Evolutionary conservation across 2,797 vertebrate genomes (phyloP).

Genomic region (Potorous gilbertii): DNA sequence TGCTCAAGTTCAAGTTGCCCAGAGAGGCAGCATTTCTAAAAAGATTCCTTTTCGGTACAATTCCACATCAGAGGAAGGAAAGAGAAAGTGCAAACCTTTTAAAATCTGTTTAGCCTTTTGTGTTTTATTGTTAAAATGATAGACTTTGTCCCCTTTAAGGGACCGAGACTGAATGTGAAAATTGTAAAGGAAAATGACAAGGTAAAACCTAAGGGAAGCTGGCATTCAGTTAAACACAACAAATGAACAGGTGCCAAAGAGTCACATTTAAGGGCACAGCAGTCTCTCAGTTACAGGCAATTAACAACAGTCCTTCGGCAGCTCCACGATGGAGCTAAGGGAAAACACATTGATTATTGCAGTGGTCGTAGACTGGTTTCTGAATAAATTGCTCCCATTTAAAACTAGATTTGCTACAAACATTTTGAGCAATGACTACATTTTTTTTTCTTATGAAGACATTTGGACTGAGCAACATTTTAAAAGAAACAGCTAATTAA

Average conservation of each 20-base stretch:
- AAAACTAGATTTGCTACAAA: conserved; percentile 86
- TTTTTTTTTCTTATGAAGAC: conserved; percentile 80
- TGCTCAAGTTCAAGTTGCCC: conserved; percentile 75
- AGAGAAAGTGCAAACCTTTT: conserved; percentile 75
- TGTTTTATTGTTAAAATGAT: conserved; percentile 73
- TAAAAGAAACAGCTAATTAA: conserved; percentile 84
- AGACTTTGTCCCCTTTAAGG: conserved; percentile 75
- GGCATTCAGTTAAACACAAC: conserved; percentile 82
- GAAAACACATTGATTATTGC: conserved; percentile 86
- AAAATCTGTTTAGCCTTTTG: conserved; percentile 78
- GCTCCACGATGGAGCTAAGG: conserved; percentile 78
- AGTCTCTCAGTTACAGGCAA: conserved; percentile 85
- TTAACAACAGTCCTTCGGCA: conserved; percentile 84
- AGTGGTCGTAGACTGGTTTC: conserved; percentile 81
- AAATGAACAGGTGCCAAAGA: conserved; percentile 81
- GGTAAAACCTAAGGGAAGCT: conserved; percentile 76
- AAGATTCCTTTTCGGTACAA: conserved; percentile 80
- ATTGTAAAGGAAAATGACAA: conserved; percentile 77
- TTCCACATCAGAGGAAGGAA: conserved; percentile 75
- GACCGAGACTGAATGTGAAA: conserved; percentile 75
- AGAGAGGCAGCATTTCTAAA: conserved; percentile 68
- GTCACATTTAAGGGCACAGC: conserved; percentile 82
- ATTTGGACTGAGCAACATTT: conserved; percentile 73
- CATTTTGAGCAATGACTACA: conserved; percentile 84
- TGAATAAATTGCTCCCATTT: conserved; percentile 87